Evolutionary conservation across 2,113 vertebrate species (phyloP).

Genomic region (Antidorcas marsupialis): DNA sequence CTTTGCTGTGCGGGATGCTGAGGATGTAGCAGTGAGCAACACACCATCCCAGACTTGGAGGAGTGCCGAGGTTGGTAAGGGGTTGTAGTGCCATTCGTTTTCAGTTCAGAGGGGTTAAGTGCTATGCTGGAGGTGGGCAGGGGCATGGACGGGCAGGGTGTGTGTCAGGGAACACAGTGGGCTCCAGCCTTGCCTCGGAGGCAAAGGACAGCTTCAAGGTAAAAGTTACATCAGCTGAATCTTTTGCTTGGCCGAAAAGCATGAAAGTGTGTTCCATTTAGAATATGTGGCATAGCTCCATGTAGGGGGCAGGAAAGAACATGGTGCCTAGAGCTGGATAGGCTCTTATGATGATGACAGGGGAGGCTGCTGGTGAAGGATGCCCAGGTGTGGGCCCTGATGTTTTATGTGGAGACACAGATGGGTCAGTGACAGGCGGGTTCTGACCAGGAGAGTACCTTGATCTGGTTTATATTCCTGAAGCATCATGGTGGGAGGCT

Average conservation of each 20-base stretch:
- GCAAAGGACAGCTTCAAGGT: not conserved
- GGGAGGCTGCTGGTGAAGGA: not conserved
- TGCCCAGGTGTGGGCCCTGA: not conserved
- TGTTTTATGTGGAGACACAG: not conserved
- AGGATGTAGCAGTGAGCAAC: not conserved
- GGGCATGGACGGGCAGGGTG: not conserved
- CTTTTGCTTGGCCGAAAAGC: not conserved
- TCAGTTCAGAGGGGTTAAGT: not conserved
- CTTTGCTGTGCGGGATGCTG: not conserved
- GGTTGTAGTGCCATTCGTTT: not conserved
- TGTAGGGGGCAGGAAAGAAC: not conserved
- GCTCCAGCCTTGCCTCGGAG: not conserved
- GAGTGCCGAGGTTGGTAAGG: not conserved
- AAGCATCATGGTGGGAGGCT: not conserved
- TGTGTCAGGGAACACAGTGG: not conserved
- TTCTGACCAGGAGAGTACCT: not conserved
- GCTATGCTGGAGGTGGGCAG: not conserved
- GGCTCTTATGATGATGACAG: rapidly evolving
- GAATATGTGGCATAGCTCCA: not conserved
- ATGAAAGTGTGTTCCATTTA: not conserved
- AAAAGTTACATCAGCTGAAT: not conserved
- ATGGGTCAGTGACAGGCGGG: not conserved
- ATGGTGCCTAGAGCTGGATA: not conserved
- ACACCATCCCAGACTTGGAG: not conserved
- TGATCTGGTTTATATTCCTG: not conserved